Conservation (phyloP, 2,797 vertebrate genomes). For the Erethizon dorsatum region DNA sequence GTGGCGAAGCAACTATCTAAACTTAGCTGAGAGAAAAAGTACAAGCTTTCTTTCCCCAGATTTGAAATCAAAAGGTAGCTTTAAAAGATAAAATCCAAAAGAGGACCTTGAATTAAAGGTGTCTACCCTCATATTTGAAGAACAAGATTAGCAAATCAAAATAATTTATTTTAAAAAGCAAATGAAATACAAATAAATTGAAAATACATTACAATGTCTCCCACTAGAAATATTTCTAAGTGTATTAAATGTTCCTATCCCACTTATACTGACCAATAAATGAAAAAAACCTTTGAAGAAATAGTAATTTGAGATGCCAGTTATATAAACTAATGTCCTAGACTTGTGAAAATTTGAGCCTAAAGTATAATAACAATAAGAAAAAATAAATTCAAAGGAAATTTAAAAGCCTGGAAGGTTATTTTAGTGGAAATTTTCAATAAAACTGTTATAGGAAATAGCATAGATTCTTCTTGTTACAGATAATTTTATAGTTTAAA, state of each 20-base stretch:
- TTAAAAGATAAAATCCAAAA: constrained; percentile 60
- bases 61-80: constrained; percentile 57
- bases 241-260: constrained; percentile 43
- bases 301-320: constrained; percentile 8
- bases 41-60: constrained; percentile 12
- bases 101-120: constrained; percentile 56
- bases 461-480: not conserved
- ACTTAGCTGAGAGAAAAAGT: constrained; percentile 37
- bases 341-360: constrained; percentile 24
- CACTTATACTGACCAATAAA: constrained; percentile 34
- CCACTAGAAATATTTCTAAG: constrained; percentile 60
- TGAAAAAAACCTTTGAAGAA: not conserved
- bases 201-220: constrained; percentile 63
- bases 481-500: constrained; percentile 48
- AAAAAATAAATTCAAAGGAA: constrained; percentile 62
- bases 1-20: not conserved
- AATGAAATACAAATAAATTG: constrained; percentile 71
- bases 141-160: constrained; percentile 47
- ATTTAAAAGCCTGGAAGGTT: constrained; percentile 36
- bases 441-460: not conserved
- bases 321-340: constrained; percentile 26
- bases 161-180: constrained; percentile 37
- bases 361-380: constrained; percentile 17
- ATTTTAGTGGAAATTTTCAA: constrained; percentile 52
- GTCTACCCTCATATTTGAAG: not conserved